A percentile compares a stretch with the other conserved stretches of the same genome.
Conservation (phyloP, 2,113 vertebrate species). For the Pelvicachromis taeniatus region DNA sequence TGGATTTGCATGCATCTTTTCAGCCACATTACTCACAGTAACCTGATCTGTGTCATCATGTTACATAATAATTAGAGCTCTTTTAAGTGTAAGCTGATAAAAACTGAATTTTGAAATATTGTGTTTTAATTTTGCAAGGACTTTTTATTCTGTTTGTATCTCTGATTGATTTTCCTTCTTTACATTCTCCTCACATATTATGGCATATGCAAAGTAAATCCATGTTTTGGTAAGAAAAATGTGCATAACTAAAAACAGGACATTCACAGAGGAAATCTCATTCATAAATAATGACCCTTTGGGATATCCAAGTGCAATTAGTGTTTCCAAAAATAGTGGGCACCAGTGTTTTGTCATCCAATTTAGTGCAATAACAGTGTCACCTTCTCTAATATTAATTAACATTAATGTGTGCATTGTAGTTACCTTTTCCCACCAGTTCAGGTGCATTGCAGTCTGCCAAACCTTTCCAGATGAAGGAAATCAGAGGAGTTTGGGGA, state of each 20-base stretch:
- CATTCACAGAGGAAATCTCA: constrained; percentile 10
- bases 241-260: constrained; percentile 19
- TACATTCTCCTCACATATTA: background rate
- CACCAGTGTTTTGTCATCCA: constrained; percentile 8
- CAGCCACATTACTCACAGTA: constrained; percentile 7
- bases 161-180: background rate
- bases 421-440: background rate
- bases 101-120: background rate
- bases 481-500: background rate
- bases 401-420: constrained; percentile 27
- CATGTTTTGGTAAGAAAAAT: background rate
- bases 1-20: constrained; percentile 3
- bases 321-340: constrained; percentile 9
- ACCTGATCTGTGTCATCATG: constrained; percentile 25
- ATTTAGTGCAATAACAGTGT: background rate
- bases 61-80: constrained; percentile 24
- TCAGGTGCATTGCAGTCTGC: background rate
- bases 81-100: background rate
- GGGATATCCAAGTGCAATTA: constrained; percentile 38
- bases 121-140: background rate
- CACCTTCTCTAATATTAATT: constrained; percentile 39
- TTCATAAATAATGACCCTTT: constrained; percentile 52
- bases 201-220: background rate
- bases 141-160: background rate
- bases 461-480: background rate